phyloP scores from a whole-genome alignment of 2,113 vertebrate species.

The Paracanthobrama guichenoti region DNA sequence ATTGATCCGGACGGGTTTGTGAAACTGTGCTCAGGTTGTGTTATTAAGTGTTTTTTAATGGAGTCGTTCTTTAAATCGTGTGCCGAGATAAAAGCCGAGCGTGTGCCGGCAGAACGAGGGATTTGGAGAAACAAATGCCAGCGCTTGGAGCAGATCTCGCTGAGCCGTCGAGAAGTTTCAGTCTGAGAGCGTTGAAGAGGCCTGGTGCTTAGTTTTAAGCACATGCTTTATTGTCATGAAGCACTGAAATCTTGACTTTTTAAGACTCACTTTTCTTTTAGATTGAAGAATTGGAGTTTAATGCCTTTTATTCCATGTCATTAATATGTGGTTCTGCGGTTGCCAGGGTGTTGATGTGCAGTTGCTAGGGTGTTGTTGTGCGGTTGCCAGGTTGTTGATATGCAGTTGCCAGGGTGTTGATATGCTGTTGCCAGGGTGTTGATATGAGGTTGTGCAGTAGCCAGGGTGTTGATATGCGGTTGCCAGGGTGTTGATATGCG shows the following conservation, averaged over 20 bases:
- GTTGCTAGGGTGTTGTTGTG: too few relatives aligned
- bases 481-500: too few relatives aligned
- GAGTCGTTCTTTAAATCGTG: slow-evolving; percentile 58
- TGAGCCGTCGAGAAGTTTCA: neutral
- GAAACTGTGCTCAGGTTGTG: slow-evolving; percentile 57
- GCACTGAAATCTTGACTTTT: neutral
- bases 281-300: too few relatives aligned
- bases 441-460: too few relatives aligned
- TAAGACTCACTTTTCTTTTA: neutral
- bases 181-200: neutral
- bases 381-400: too few relatives aligned
- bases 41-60: slow-evolving; percentile 65
- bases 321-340: too few relatives aligned
- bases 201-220: neutral
- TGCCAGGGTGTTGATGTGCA: too few relatives aligned
- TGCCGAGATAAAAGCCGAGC: slow-evolving; percentile 37
- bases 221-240: neutral
- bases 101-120: slow-evolving; percentile 5
- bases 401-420: too few relatives aligned
- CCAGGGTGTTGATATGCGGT: too few relatives aligned
- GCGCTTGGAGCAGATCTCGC: slow-evolving; percentile 6
- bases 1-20: slow-evolving; percentile 59
- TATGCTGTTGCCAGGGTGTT: too few relatives aligned
- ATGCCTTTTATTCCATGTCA: too few relatives aligned
- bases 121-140: slow-evolving; percentile 33